Evolutionary conservation across 2,888 invertebrate genomes (phyloP).

Genomic region (Scaptomyza tumidula): DNA sequence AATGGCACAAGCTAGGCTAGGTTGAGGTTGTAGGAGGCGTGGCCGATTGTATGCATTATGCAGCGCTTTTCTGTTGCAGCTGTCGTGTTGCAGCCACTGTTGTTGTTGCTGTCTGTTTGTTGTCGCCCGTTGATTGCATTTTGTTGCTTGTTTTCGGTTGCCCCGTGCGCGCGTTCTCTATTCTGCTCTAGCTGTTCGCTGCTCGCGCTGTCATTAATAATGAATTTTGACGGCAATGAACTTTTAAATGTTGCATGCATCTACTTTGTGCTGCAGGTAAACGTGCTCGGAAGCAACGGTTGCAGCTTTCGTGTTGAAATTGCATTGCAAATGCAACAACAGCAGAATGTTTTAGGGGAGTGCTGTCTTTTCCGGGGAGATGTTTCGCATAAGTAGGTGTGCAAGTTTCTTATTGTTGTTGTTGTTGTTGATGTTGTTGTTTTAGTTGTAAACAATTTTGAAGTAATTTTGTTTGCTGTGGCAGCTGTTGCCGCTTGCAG

Average conservation of each 20-base stretch:
- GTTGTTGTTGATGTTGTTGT: slow-evolving; percentile 52
- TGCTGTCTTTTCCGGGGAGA: background rate
- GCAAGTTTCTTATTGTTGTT: slow-evolving; percentile 50
- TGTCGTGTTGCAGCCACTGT: slow-evolving; percentile 38
- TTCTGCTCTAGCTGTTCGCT: slow-evolving; percentile 14
- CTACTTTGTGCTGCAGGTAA: slow-evolving; percentile 69
- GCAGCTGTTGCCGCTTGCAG: slow-evolving; percentile 61
- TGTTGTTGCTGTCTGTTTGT: slow-evolving; percentile 62
- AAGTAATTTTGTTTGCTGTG: slow-evolving; percentile 64
- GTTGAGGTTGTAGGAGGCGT: slow-evolving; percentile 32
- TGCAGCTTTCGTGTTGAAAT: slow-evolving; percentile 62
- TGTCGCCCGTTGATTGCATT: slow-evolving; percentile 76
- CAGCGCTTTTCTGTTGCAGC: slow-evolving; percentile 51
- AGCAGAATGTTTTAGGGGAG: slow-evolving; percentile 10
- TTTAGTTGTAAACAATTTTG: slow-evolving; percentile 58
- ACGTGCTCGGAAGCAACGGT: slow-evolving; percentile 64
- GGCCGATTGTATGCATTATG: slow-evolving; percentile 64
- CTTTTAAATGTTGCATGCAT: slow-evolving; percentile 83
- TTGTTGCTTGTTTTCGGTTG: slow-evolving; percentile 80
- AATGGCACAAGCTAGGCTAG: slow-evolving; percentile 20
- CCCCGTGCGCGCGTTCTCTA: slow-evolving; percentile 36
- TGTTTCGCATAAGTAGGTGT: slow-evolving; percentile 40
- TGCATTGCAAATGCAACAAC: slow-evolving; percentile 67
- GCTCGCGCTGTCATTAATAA: slow-evolving; percentile 82
- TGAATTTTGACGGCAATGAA: slow-evolving; percentile 84